Base-by-base conservation (phyloP, 2,797 vertebrate genomes). In the Lepilemur ruficaudatus region DNA sequence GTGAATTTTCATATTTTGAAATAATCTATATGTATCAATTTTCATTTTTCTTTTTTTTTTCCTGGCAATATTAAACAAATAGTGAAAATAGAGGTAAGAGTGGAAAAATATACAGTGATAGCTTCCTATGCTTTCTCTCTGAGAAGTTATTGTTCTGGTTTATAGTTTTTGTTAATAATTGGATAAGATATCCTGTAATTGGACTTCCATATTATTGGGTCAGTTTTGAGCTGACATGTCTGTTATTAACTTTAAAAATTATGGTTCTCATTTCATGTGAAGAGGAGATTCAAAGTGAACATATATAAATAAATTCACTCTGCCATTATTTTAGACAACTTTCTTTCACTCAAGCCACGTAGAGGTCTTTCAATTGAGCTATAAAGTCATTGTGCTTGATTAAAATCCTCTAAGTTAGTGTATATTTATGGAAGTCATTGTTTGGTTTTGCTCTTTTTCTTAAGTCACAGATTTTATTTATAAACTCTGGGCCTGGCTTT, bases 351-450 rank as follows among this genome's bases (percentile, higher is more conserved):
- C 22, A 57, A 93, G 89, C 95, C 97, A 95, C 84, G 78, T 38
- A 97, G 96, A 84, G 50, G 22, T 84, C 50, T 94, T 98, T 97
- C 82, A 96, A 11, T 95, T 94, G 96, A 97, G 83, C 55, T 96
- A 78, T 92, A 86, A 94, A 97, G 83, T 93, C 63, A 97, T 96
- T 97, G 86, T 94, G n/a, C 85, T 97, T 69, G 73, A 95, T 93
- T 96, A 82, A 97, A 98, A 97, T 95, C 57, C 85, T 89, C 35
- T 72, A 82, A 93, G 86, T 97, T 97, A 88, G 94, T 95, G 14
- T 48, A 75, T 98, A 96, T 98, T 98, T 98, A 97, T 98, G 97
- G 85, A 73, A 97, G 69, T 22, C 30, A 96, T 97, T 98, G 94
- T 97, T 98, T 97, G 55, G 25, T 93, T 98, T 94, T 57, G 91